These are phyloP conservation scores for Zaprionus vittiger DNA, from an alignment of 1,140 invertebrate genomes.

Conservation along the genomic window DNA sequence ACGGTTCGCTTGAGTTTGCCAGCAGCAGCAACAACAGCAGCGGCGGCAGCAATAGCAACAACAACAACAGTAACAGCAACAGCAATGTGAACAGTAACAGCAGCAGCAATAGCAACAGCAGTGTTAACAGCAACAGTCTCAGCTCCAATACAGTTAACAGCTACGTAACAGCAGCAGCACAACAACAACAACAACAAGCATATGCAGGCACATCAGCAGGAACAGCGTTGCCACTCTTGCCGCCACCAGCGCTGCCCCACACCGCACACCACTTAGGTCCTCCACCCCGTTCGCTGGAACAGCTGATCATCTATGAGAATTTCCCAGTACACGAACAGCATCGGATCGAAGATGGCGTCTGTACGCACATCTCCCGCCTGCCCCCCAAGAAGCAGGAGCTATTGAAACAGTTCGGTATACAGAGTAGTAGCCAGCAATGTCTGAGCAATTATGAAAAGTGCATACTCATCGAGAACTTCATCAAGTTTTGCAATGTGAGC, in stretches of 20 bases:
- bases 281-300: constrained; percentile 70
- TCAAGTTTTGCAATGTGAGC: constrained; percentile 85
- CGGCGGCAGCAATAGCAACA: constrained; percentile 38
- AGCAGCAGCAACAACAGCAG: constrained; percentile 56
- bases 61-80: constrained; percentile 36
- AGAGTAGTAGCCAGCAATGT: constrained; percentile 84
- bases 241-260: constrained; percentile 43
- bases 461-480: constrained; percentile 84
- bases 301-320: constrained; percentile 81
- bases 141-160: constrained; percentile 37
- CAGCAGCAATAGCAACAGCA: constrained; percentile 43
- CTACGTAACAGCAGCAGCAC: constrained; percentile 48
- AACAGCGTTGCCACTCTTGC: constrained; percentile 26
- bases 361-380: constrained; percentile 81
- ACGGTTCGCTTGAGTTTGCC: constrained; percentile 73
- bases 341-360: constrained; percentile 81
- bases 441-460: constrained; percentile 84
- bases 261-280: constrained; percentile 40
- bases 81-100: constrained; percentile 37
- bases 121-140: constrained; percentile 18
- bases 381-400: constrained; percentile 84
- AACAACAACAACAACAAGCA: constrained; percentile 13
- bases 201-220: constrained; percentile 38
- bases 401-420: constrained; percentile 84
- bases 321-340: constrained; percentile 83